A percentile compares a stretch with the other conserved stretches of the same genome.
phyloP scores from a whole-genome alignment of 92 coral and sea anemone genomes.

The Epizoanthus rinbou region DNA sequence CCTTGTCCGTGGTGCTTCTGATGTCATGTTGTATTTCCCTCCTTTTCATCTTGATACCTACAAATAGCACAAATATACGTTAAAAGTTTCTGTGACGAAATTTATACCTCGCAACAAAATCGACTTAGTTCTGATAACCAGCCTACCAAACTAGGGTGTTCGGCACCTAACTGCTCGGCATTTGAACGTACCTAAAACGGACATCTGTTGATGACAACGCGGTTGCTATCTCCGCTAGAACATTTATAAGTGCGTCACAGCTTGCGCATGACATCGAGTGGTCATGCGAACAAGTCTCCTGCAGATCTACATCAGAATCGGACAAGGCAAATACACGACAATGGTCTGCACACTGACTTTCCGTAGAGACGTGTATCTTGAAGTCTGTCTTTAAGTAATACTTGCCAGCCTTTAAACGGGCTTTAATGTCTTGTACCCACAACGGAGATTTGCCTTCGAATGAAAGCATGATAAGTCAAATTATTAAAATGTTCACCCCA shows the following conservation, averaged over 20 bases:
- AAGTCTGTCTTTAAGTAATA: conserved; percentile 6
- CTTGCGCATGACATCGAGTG: conserved; percentile 11
- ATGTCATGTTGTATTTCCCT: conserved; percentile 21
- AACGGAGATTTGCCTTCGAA: conserved; percentile 5
- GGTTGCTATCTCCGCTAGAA: neutral
- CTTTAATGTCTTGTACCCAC: conserved; percentile 3
- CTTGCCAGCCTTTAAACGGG: neutral
- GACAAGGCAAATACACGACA: neutral
- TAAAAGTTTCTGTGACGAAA: neutral
- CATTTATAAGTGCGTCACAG: neutral
- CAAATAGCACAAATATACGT: neutral
- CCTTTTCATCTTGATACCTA: conserved; percentile 16
- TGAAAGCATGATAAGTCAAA: neutral
- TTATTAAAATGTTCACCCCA: too few relatives aligned
- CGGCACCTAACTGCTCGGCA: too few relatives aligned
- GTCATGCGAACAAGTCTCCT: neutral
- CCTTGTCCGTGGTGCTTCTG: neutral
- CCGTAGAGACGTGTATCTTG: neutral
- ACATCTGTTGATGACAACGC: neutral
- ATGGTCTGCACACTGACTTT: conserved; percentile 6
- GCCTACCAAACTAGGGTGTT: too few relatives aligned
- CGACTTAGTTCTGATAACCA: too few relatives aligned
- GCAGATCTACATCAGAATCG: neutral
- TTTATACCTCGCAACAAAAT: too few relatives aligned
- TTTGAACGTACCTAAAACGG: neutral